Percentiles rank a stretch among this genome's conserved stretches.
phyloP scores from a whole-genome alignment of 1,140 invertebrate genomes.

The Drosophila asahinai region DNA sequence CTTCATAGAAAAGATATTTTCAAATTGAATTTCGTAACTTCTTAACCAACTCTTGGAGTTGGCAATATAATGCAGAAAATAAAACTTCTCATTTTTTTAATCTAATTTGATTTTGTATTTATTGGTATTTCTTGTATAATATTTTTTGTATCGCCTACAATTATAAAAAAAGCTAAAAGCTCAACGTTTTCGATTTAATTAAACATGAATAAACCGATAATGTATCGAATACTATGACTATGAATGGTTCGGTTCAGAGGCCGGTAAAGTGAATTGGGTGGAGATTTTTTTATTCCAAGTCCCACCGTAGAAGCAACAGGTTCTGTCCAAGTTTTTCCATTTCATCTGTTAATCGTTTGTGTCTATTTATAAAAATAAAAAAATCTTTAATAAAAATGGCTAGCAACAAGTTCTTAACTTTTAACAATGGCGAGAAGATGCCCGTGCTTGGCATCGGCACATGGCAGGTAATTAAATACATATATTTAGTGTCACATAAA shows the following conservation, averaged over 20 bases:
- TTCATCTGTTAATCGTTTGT: not conserved
- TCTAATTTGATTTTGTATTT: too few species aligned
- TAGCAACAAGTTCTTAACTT: slow-evolving; percentile 64
- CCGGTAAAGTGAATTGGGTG: slow-evolving; percentile 10
- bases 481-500: not conserved
- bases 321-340: not conserved
- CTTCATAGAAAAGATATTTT: too few species aligned
- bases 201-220: not conserved
- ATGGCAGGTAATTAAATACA: slow-evolving; percentile 88
- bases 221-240: slow-evolving; percentile 8
- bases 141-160: too few species aligned
- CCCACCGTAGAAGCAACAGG: slow-evolving; percentile 26
- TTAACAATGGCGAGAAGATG: slow-evolving; percentile 87
- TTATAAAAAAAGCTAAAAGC: not conserved
- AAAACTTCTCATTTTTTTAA: too few species aligned
- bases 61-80: too few species aligned
- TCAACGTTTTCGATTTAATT: not conserved
- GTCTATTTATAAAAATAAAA: not conserved
- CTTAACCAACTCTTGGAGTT: too few species aligned
- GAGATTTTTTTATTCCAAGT: slow-evolving; percentile 13
- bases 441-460: slow-evolving; percentile 92
- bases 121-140: not conserved
- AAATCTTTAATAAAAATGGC: slow-evolving; percentile 52
- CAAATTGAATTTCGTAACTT: too few species aligned
- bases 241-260: not conserved